Evolutionary conservation across 1,140 invertebrate species (phyloP).

Genomic region (Drosophila sp.): DNA sequence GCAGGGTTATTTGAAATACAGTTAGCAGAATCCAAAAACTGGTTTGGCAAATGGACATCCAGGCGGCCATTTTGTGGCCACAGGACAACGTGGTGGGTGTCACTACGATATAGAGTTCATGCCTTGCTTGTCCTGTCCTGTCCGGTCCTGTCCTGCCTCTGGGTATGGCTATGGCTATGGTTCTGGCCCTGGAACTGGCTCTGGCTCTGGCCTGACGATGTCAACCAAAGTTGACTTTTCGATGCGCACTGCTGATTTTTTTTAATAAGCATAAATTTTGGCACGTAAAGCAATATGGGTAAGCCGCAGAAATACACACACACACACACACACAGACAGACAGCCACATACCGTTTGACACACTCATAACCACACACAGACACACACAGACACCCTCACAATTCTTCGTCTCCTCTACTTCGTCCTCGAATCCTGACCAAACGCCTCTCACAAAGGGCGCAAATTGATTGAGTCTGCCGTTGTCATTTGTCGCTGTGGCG

Average conservation of each 20-base stretch:
- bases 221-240: slow-evolving; percentile 63
- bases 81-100: slow-evolving; percentile 52
- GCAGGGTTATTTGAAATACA: slow-evolving; percentile 17
- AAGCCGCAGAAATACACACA: slow-evolving; percentile 48
- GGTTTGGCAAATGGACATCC: slow-evolving; percentile 57
- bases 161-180: neutral
- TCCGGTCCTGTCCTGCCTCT: neutral
- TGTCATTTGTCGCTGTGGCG: slow-evolving; percentile 73
- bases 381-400: slow-evolving; percentile 3
- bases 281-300: slow-evolving; percentile 60
- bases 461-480: slow-evolving; percentile 77
- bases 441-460: slow-evolving; percentile 41
- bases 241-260: slow-evolving; percentile 71
- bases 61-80: slow-evolving; percentile 60
- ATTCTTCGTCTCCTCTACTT: neutral
- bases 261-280: slow-evolving; percentile 76
- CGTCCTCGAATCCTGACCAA: neutral
- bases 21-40: slow-evolving; percentile 51
- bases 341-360: slow-evolving; percentile 8
- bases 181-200: neutral
- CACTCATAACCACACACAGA: slow-evolving; percentile 35
- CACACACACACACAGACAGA: slow-evolving; percentile 10
- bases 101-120: neutral
- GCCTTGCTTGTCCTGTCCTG: slow-evolving; percentile 20
- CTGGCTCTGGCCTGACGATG: slow-evolving; percentile 31